A percentile compares a stretch with the other conserved stretches of the same genome.
These are phyloP conservation scores for Psix sp. DNA, from an alignment of 1,140 invertebrate genomes.

Conservation along the genomic window DNA sequence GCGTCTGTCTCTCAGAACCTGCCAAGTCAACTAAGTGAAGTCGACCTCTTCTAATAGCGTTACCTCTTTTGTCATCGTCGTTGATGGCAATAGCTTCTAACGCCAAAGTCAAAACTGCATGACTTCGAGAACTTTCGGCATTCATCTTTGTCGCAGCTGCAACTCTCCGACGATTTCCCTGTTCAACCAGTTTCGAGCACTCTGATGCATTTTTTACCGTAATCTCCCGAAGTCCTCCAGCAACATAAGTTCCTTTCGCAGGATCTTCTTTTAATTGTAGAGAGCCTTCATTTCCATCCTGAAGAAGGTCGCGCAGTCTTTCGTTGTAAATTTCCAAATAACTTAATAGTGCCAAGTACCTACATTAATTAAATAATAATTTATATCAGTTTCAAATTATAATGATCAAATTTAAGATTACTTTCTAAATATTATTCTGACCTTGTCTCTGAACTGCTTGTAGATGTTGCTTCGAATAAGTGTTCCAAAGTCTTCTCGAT, in stretches of 20 bases:
- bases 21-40: constrained; percentile 94
- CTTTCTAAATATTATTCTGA: constrained; percentile 1
- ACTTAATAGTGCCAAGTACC: constrained; percentile 92
- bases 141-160: constrained; percentile 91
- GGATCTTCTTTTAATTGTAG: constrained; percentile 73
- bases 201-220: constrained; percentile 86
- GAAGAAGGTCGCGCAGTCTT: constrained; percentile 87
- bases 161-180: constrained; percentile 85
- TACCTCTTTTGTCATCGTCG: constrained; percentile 75
- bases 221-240: constrained; percentile 83
- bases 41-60: constrained; percentile 84
- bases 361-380: constrained; percentile 61
- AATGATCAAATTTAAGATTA: neutral
- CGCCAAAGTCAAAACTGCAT: constrained; percentile 94
- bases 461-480: constrained; percentile 93
- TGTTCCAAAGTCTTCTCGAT: constrained; percentile 94
- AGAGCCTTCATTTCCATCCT: constrained; percentile 75
- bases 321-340: constrained; percentile 97
- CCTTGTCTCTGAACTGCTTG: constrained; percentile 81
- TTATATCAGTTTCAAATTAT: no score
- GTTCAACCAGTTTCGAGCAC: constrained; percentile 85
- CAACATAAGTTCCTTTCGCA: constrained; percentile 69
- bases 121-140: constrained; percentile 89
- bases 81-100: constrained; percentile 83
- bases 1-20: constrained; percentile 90